Conservation (phyloP, 37 sponge, comb jelly and placozoan genomes). For the Geodia barretti region DNA sequence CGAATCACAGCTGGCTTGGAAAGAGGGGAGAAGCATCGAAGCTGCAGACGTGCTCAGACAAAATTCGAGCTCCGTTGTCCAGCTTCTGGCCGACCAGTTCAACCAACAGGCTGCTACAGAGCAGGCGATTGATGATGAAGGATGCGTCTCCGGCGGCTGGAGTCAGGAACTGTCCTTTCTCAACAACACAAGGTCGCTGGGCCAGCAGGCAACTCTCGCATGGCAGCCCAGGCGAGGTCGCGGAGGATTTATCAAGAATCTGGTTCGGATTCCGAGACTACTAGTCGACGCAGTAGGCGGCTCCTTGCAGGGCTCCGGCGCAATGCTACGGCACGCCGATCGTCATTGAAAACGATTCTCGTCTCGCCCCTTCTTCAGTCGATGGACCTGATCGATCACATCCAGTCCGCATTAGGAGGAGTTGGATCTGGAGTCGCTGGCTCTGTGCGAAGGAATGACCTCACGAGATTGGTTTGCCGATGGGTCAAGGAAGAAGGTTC, state of each 20-base stretch:
- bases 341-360: conserved; percentile 55
- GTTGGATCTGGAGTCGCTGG: conserved; percentile 74
- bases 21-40: not conserved
- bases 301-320: not conserved
- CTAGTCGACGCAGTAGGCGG: not conserved
- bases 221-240: too few species aligned
- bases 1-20: not conserved
- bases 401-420: conserved; percentile 52
- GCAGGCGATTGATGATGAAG: not conserved
- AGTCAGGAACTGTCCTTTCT: conserved; percentile 20
- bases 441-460: conserved; percentile 66
- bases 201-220: conserved; percentile 4
- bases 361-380: conserved; percentile 76
- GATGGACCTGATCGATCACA: conserved; percentile 53
- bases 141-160: conserved; percentile 18
- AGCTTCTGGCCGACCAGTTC: not conserved
- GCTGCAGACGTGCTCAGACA: conserved; percentile 21
- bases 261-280: not conserved
- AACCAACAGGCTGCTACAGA: not conserved
- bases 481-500: conserved; percentile 77
- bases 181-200: conserved; percentile 8
- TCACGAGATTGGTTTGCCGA: conserved; percentile 65
- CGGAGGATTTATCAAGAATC: not conserved
- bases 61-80: conserved; percentile 31
- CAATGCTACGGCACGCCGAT: conserved; percentile 12